Percentiles rank a stretch among this genome's conserved stretches.
Conservation (phyloP, 2,797 vertebrate genomes). For the Platyrinchus mystaceus region DNA sequence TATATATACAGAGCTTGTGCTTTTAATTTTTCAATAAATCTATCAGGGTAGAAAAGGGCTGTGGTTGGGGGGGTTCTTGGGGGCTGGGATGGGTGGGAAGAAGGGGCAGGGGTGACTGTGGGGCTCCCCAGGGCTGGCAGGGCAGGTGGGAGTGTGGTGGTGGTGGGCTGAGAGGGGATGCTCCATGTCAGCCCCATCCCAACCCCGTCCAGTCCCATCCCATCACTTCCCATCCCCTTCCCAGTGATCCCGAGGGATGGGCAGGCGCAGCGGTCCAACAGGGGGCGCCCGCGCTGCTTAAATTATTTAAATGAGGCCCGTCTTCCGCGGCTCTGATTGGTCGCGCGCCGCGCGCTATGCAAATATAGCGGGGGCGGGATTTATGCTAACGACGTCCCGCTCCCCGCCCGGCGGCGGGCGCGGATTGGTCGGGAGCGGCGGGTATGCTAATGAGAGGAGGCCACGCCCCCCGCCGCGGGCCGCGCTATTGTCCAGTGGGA, state of each 20-base stretch:
- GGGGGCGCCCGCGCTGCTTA: not conserved
- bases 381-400: fast-evolving
- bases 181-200: no score
- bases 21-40: slow-evolving; percentile 97
- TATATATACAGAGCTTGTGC: slow-evolving; percentile 88
- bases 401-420: fast-evolving
- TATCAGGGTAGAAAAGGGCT: slow-evolving; percentile 13
- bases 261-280: not conserved
- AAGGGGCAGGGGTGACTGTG: not conserved
- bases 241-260: not conserved
- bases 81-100: not conserved
- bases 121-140: no score
- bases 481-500: slow-evolving; percentile 24
- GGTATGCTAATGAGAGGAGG: not conserved
- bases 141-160: not conserved
- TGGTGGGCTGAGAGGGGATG: not conserved
- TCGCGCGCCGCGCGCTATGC: fast-evolving
- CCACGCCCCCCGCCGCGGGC: not conserved
- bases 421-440: not conserved
- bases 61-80: fast-evolving
- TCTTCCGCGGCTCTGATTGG: not conserved
- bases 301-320: not conserved
- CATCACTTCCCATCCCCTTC: not conserved
- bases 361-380: fast-evolving
- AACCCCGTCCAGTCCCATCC: not conserved